A percentile compares a stretch with the other conserved stretches of the same genome.
Conservation (phyloP, 2,797 vertebrate species). For the Rhynchotus rufescens region DNA sequence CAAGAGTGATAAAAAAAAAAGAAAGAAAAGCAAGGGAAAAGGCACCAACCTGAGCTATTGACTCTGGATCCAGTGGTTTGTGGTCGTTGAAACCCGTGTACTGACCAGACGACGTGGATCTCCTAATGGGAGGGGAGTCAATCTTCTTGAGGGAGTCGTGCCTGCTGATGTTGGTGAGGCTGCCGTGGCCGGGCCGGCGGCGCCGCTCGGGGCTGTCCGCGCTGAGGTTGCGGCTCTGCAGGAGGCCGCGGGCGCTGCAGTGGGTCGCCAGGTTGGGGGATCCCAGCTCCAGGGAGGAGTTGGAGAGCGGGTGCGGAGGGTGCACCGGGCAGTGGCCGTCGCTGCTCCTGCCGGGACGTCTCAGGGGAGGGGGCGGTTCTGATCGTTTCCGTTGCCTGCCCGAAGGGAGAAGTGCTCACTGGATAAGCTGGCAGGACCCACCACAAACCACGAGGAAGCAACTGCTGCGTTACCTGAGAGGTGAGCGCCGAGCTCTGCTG, state of each 20-base stretch:
- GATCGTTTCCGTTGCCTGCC: conserved; percentile 91
- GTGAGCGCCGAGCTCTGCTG: background rate
- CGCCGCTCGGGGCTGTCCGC: conserved; percentile 92
- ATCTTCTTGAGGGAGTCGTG: conserved; percentile 95
- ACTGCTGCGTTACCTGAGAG: background rate
- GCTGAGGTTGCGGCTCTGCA: conserved; percentile 87
- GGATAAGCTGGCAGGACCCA: background rate
- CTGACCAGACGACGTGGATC: conserved; percentile 96
- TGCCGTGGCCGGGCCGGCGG: conserved; percentile 90
- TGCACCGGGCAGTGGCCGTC: conserved; percentile 92
- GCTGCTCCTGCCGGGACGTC: conserved; percentile 89
- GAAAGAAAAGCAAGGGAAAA: background rate
- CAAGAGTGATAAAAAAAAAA: background rate
- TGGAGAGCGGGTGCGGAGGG: conserved; percentile 83
- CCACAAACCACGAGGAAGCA: background rate
- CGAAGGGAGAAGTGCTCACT: background rate
- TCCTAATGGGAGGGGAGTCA: conserved; percentile 95
- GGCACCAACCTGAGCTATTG: conserved; percentile 94
- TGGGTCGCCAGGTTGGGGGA: conserved; percentile 88
- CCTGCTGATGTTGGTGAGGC: conserved; percentile 93
- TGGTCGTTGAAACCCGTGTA: conserved; percentile 91
- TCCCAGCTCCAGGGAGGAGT: conserved; percentile 87
- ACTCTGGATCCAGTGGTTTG: conserved; percentile 95
- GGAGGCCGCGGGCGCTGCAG: conserved; percentile 89
- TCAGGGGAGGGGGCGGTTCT: conserved; percentile 87